phyloP scores from a whole-genome alignment of 1,140 invertebrate species.

The honey bee (Apis mellifera) region Amel_HAv3.1 CM009936.2:7082001-7082500 shows the following conservation, averaged over 20 bases:
- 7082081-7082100: slow-evolving; percentile 74
- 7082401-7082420: slow-evolving; percentile 69
- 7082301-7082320: slow-evolving; percentile 70
- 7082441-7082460: slow-evolving; percentile 69
- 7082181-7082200: background rate
- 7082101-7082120: slow-evolving; percentile 71
- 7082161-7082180: background rate
- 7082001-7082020: background rate
- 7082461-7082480: slow-evolving; percentile 79
- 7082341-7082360: slow-evolving; percentile 72
- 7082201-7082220: background rate
- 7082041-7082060: slow-evolving; percentile 69
- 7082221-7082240: background rate
- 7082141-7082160: background rate
- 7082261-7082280: slow-evolving; percentile 54
- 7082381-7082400: slow-evolving; percentile 68
- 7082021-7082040: slow-evolving; percentile 61
- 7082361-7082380: slow-evolving; percentile 71
- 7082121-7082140: slow-evolving; percentile 67
- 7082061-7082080: slow-evolving; percentile 75
- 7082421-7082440: slow-evolving; percentile 68
- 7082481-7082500: slow-evolving; percentile 11
- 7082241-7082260: background rate
- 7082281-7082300: slow-evolving; percentile 60
- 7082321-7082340: slow-evolving; percentile 74